These are phyloP conservation scores for Raja brachyura DNA, from an alignment of 2,113 vertebrate genomes.

Conservation along the genomic window DNA sequence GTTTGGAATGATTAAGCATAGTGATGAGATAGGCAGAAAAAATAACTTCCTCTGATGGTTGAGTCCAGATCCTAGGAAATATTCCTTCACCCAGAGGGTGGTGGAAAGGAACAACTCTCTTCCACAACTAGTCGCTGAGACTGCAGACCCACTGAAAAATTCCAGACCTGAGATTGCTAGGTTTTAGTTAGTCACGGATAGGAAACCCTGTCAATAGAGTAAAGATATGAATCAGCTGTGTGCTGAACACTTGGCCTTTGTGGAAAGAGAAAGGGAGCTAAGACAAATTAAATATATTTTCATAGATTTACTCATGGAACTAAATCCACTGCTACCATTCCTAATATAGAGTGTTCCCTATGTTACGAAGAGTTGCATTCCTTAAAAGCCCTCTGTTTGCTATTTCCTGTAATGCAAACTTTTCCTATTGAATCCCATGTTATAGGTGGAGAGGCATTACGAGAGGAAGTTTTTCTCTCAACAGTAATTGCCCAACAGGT, in stretches of 20 bases:
- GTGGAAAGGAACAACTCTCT: not conserved
- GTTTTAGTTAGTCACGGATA: not conserved
- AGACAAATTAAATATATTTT: too few species aligned
- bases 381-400: too few species aligned
- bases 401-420: too few species aligned
- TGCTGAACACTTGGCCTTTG: too few species aligned
- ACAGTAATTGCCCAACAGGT: too few species aligned
- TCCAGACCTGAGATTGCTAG: not conserved
- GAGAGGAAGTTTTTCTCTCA: too few species aligned
- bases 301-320: not conserved
- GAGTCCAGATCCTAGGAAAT: not conserved
- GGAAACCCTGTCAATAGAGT: not conserved
- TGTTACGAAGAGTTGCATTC: too few species aligned
- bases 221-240: not conserved
- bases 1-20: not conserved
- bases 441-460: too few species aligned
- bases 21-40: not conserved
- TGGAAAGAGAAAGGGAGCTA: too few species aligned
- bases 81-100: not conserved
- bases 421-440: too few species aligned
- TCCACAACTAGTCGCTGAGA: not conserved
- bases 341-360: too few species aligned
- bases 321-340: too few species aligned
- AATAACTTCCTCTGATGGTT: not conserved
- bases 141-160: not conserved